A percentile compares a stretch with the other conserved stretches of the same genome.
Evolutionary conservation across 2,888 invertebrate species (phyloP).

Genomic region (Dendrolimus pini): DNA sequence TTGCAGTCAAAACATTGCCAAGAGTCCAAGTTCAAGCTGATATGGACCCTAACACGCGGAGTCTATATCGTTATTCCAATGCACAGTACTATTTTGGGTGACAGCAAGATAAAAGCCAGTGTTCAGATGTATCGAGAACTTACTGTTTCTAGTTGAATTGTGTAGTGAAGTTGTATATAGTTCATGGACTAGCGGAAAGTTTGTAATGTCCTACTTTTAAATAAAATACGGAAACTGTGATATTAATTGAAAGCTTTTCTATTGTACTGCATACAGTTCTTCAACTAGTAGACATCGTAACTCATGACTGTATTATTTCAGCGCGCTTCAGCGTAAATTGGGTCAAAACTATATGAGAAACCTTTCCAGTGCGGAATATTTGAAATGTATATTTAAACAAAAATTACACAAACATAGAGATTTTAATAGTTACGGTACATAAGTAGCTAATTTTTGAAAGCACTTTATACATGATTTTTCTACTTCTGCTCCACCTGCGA

Average conservation of each 20-base stretch:
- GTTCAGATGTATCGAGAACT: slow-evolving; percentile 72
- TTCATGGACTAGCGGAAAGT: slow-evolving; percentile 38
- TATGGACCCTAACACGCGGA: slow-evolving; percentile 75
- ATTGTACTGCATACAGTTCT: slow-evolving; percentile 48
- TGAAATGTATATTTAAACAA: too few species aligned
- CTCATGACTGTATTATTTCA: slow-evolving; percentile 4
- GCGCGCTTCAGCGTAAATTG: background rate
- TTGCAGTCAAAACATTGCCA: slow-evolving; percentile 64
- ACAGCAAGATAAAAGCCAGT: slow-evolving; percentile 77
- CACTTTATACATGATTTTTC: too few species aligned
- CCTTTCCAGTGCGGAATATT: too few species aligned
- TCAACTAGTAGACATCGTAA: slow-evolving; percentile 44
- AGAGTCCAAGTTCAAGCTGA: slow-evolving; percentile 68
- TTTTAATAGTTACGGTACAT: too few species aligned
- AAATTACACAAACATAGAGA: too few species aligned
- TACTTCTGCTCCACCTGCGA: too few species aligned
- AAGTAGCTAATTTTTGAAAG: too few species aligned
- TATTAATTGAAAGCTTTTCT: slow-evolving; percentile 72
- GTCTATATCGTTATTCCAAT: slow-evolving; percentile 79
- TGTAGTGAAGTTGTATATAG: slow-evolving; percentile 58
- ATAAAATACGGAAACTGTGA: slow-evolving; percentile 68
- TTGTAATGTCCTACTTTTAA: slow-evolving; percentile 68
- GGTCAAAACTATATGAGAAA: background rate
- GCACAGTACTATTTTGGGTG: slow-evolving; percentile 87
- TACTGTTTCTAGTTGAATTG: slow-evolving; percentile 73